Conservation (phyloP, 2,888 invertebrate genomes). For the Polymixis lichenea region DNA sequence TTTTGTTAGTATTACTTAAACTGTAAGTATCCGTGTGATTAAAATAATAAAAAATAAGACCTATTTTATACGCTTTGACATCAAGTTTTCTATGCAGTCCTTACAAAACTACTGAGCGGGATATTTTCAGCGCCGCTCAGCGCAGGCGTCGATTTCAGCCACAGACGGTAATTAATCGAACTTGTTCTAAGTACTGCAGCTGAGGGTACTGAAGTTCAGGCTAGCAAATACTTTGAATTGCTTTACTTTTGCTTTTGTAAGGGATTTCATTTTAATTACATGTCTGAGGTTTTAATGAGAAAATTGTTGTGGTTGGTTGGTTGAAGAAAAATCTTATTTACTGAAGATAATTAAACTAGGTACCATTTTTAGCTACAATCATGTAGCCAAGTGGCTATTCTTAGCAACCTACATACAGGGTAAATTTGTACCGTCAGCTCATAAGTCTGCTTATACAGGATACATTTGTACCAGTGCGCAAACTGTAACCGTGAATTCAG, state of each 20-base stretch:
- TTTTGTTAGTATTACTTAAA: too few relatives aligned
- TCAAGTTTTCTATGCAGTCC: background rate
- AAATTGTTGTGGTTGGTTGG: slow-evolving; percentile 2
- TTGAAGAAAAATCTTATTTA: slow-evolving; percentile 3
- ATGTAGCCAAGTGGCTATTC: background rate
- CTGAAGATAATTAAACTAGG: slow-evolving; percentile 9
- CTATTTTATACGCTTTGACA: background rate
- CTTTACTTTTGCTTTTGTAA: slow-evolving; percentile 43
- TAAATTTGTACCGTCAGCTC: too few relatives aligned
- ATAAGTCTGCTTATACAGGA: too few relatives aligned
- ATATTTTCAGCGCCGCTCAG: background rate
- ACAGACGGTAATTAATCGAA: slow-evolving; percentile 62
- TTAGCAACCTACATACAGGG: too few relatives aligned
- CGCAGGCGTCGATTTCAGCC: slow-evolving; percentile 44
- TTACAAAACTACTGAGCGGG: slow-evolving; percentile 20
- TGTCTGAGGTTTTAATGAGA: slow-evolving; percentile 41
- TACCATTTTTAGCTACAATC: background rate
- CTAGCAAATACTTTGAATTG: slow-evolving; percentile 48
- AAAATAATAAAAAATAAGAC: too few relatives aligned
- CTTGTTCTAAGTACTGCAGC: slow-evolving; percentile 48
- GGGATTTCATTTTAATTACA: slow-evolving; percentile 54
- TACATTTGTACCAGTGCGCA: too few relatives aligned
- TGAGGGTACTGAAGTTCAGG: slow-evolving; percentile 40
- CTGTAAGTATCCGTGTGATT: background rate
- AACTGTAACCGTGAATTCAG: too few relatives aligned